Evolutionary conservation across 2,113 vertebrate species (phyloP), one percentile per base, ranked within the genome.

Genomic region (Melanocharis versteri): DNA sequence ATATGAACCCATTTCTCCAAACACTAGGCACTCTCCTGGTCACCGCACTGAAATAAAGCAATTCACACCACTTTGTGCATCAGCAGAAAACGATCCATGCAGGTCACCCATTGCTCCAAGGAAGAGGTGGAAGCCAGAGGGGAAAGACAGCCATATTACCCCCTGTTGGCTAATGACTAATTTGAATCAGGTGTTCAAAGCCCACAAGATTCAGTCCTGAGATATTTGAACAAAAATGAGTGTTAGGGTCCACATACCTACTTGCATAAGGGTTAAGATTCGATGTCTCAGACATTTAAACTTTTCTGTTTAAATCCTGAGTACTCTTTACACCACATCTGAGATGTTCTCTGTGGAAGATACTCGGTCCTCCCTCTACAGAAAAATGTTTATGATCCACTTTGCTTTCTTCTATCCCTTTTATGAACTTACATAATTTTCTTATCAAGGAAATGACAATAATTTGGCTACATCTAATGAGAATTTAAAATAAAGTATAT

Each of bases 391-490:
- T 35, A 60, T 61, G 16, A 56, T 37, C 11, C 17, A 44, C 8
- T 47, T 70, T 58, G 22, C 18, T 19, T 89, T 66, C 35, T 82
- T 89, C 30, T 8, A 20, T 24, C 7, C 47, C 47, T 66, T 65
- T 33, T 54, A 75, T 37, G 15, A 75, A 60, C 15, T 42, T 60
- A 20, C 0, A 51, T 20, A 0, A 0, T 4, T 68, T 75, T 45
- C 8, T 60, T 48, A 64, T 3, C 76, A 27, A 91, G 33, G 35
- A 89, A 87, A 66, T 27, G 0, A 23, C 10, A 65, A 51, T 28
- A 7, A 78, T 44, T 62, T 54, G 6, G 19, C 19, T 64, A 28
- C 18, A 65, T 39, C 8, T 16, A 39, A 23, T 24, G 50, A 91
- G 40, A 69, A 71, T 26, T 44, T 35, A 66, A 85, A 85, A 54